A percentile compares a stretch with the other conserved stretches of the same genome.
Evolutionary conservation across 2,888 invertebrate species (phyloP).

Genomic region (Synanthedon formicaeformis): DNA sequence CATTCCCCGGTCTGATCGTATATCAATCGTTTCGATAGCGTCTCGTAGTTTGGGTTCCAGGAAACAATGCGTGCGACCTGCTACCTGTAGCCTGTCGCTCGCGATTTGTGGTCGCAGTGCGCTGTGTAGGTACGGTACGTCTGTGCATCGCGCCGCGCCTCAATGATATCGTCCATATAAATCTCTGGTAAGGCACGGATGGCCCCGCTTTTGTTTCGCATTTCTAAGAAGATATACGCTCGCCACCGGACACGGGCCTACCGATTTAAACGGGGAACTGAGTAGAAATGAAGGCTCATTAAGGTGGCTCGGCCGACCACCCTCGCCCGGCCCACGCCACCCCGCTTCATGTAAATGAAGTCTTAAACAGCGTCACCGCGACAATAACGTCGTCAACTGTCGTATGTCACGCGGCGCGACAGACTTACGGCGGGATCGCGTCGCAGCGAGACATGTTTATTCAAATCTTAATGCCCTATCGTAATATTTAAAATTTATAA

Average conservation of each 20-base stretch:
- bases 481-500: conserved; percentile 55
- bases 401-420: conserved; percentile 29
- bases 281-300: conserved; percentile 7
- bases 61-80: conserved; percentile 60
- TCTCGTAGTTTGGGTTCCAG: conserved; percentile 48
- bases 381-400: conserved; percentile 30
- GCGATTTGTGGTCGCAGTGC: conserved; percentile 36
- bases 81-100: conserved; percentile 50
- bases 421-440: conserved; percentile 20
- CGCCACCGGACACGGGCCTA: conserved; percentile 9
- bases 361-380: conserved; percentile 20
- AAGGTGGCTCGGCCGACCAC: conserved; percentile 5
- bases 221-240: conserved; percentile 17
- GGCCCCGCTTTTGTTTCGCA: conserved; percentile 40
- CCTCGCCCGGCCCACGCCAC: conserved; percentile 3
- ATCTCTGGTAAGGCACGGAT: conserved; percentile 53
- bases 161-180: conserved; percentile 44
- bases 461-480: conserved; percentile 51
- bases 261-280: conserved; percentile 4
- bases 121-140: background rate
- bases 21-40: conserved; percentile 63
- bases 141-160: conserved; percentile 7
- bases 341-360: conserved; percentile 30
- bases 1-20: conserved; percentile 55
- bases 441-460: conserved; percentile 48